Evolutionary conservation across 53 echinoderm and acorn worm genomes (phyloP), one percentile per base, ranked within the genome.

Genomic region (Apostichopus leukothele): DNA sequence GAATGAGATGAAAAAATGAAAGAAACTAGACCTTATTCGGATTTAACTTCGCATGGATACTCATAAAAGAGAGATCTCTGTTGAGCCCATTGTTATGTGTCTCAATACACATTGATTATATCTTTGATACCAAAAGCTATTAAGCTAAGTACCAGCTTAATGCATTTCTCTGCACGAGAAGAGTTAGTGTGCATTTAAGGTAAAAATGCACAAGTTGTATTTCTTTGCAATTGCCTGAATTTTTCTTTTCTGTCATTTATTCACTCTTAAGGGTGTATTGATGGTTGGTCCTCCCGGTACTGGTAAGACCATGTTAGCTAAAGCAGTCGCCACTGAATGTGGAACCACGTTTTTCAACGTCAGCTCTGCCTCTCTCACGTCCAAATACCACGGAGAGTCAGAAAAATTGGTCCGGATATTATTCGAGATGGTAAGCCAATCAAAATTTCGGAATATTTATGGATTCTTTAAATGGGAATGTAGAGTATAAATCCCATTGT

Each of bases 331-430:
- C 60, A 93, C 96, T 11, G 99, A 99, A 77, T 99, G 99, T 79
- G 99, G 99, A 13, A 99, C 99, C 25, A 99, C 99, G 14, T 99
- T 99, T 90, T 99, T 99, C 88, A 99, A 99, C 60, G 99, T 99
- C 76, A 99, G 99, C 90, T 99, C 99, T 0, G 94, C 99, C 5
- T 94, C 99, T 10, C 91, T 99, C 78, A 96, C 99, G 10, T 99
- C 99, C 57, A 99, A 99, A 60, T 99, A 96, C 76, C 99, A 99
- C 66, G 99, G 99, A 26, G 99, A 99, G 91, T 99, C 99, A 20
- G 99, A 99, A 83, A 99, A 99, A 74, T 91, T 99, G 18, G 93
- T 99, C 53, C 54, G 99, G 75, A 91, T 99, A 50, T 89, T 99
- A 86, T 99, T 99, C 90, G 99, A 99, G 86, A 99, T 99, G 99